Conservation (phyloP, 2,113 vertebrate genomes). For the Hippocampus guttulatus region DNA sequence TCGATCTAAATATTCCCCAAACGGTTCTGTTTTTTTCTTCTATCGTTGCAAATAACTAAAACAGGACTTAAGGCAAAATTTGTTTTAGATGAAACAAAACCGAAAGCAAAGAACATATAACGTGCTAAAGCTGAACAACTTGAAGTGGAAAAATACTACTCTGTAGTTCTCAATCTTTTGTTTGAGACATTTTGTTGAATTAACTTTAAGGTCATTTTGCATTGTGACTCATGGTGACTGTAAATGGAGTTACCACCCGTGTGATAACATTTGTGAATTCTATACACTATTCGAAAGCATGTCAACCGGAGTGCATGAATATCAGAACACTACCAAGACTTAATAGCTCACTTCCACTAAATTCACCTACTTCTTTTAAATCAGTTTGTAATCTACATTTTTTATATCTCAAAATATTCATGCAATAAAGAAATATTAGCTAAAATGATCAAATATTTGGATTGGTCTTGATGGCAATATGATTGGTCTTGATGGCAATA, state of each 20-base stretch:
- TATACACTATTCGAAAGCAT: not conserved
- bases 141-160: not conserved
- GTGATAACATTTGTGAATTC: not conserved
- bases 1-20: not conserved
- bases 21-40: not conserved
- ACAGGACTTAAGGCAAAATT: not conserved
- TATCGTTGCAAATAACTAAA: not conserved
- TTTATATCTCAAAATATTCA: not conserved
- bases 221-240: not conserved
- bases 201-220: not conserved
- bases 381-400: not conserved
- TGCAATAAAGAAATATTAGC: not conserved
- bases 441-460: too few relatives aligned
- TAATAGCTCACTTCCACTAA: not conserved
- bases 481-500: not conserved
- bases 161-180: not conserved
- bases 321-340: not conserved
- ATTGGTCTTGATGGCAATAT: not conserved
- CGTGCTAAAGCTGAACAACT: not conserved
- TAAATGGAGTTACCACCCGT: not conserved
- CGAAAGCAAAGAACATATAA: not conserved
- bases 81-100: not conserved
- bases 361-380: not conserved
- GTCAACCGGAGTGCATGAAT: not conserved
- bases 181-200: not conserved